Percentiles rank a stretch among this genome's conserved stretches.
Evolutionary conservation across 2,113 vertebrate species (phyloP).

Genomic region (Oryzias woworae): DNA sequence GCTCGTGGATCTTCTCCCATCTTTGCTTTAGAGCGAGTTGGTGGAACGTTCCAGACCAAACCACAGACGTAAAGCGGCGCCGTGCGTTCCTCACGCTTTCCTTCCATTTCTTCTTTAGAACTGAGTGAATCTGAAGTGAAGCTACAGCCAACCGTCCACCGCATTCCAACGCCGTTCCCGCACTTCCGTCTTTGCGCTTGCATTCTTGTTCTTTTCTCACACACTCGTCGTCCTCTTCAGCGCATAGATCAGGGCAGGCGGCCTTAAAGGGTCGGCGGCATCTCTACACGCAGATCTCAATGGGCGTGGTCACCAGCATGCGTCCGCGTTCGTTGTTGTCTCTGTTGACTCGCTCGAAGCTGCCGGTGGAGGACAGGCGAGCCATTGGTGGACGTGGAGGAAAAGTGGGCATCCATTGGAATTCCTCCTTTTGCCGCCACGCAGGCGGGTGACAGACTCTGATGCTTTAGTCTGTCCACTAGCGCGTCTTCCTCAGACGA

Average conservation of each 20-base stretch:
- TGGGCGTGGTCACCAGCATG: constrained; percentile 76
- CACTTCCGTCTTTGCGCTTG: not conserved
- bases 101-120: constrained; percentile 62
- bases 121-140: constrained; percentile 23
- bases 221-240: not conserved
- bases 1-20: constrained; percentile 10
- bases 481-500: constrained; percentile 76
- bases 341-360: constrained; percentile 72
- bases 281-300: constrained; percentile 81
- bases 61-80: constrained; percentile 24
- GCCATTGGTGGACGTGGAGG: constrained; percentile 64
- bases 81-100: constrained; percentile 37
- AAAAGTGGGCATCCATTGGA: constrained; percentile 72
- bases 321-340: constrained; percentile 70
- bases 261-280: not conserved
- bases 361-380: constrained; percentile 72
- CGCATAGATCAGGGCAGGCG: not conserved
- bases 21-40: not conserved
- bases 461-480: constrained; percentile 77
- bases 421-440: constrained; percentile 51
- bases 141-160: constrained; percentile 6
- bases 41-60: constrained; percentile 20
- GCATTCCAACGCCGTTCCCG: not conserved
- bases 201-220: too few relatives aligned
- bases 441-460: constrained; percentile 69